Conservation (phyloP, 2,113 vertebrate genomes). For the Phycodurus eques region DNA sequence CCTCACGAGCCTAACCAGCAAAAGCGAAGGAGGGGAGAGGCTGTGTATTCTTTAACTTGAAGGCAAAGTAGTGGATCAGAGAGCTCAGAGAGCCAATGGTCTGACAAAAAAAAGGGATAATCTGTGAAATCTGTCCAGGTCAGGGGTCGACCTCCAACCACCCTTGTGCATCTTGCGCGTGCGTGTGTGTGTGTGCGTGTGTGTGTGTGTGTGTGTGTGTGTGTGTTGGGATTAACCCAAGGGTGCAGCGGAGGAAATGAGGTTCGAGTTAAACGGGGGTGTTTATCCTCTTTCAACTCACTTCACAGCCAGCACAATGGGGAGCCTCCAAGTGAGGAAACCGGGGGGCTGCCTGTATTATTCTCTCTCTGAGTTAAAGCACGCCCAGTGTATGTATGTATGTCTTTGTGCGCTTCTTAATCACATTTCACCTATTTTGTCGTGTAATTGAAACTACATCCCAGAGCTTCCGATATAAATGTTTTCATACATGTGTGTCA, state of each 20-base stretch:
- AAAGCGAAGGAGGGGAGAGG: constrained; percentile 67
- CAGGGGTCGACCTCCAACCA: constrained; percentile 89
- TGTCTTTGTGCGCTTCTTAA: constrained; percentile 55
- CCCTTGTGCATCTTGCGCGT: constrained; percentile 70
- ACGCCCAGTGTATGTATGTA: constrained; percentile 36
- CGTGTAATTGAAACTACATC: neutral
- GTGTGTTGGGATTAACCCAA: constrained; percentile 73
- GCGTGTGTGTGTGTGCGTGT: constrained; percentile 33
- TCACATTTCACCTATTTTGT: constrained; percentile 24
- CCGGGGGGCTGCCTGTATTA: neutral
- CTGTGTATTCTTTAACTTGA: constrained; percentile 80
- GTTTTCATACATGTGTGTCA: neutral
- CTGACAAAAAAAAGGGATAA: constrained; percentile 85
- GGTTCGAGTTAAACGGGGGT: constrained; percentile 62
- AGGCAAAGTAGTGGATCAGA: constrained; percentile 80
- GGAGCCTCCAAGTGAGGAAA: constrained; percentile 49
- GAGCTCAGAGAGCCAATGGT: constrained; percentile 52
- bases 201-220: constrained; percentile 35
- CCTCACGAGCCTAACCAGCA: constrained; percentile 82
- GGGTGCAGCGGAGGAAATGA: constrained; percentile 84
- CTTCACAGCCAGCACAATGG: constrained; percentile 56
- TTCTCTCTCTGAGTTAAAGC: constrained; percentile 23
- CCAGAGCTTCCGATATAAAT: neutral
- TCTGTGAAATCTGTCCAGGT: constrained; percentile 88
- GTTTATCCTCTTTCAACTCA: constrained; percentile 65